Conservation (phyloP, 2,797 vertebrate genomes). For the Eremophila alpestris region DNA sequence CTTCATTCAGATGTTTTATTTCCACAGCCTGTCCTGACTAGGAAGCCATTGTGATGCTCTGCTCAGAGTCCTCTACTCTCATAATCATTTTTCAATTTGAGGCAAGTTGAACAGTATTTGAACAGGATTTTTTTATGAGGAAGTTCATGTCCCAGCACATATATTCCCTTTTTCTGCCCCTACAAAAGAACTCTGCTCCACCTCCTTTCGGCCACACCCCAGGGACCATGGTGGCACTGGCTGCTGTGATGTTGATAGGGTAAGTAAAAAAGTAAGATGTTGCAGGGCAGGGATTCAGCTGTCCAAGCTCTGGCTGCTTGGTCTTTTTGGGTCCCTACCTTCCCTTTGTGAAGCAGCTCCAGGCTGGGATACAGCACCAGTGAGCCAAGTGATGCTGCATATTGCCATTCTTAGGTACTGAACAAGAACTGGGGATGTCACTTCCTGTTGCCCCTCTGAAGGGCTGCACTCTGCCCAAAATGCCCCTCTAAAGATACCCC, state of each 20-base stretch:
- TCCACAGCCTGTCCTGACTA: neutral
- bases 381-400: fast-evolving
- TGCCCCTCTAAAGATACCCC: neutral
- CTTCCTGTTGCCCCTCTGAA: neutral
- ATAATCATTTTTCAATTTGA: neutral
- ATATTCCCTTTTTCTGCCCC: neutral
- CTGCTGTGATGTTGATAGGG: neutral
- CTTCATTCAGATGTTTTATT: neutral
- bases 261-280: neutral
- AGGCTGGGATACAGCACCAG: neutral
- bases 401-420: neutral
- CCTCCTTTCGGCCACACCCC: neutral
- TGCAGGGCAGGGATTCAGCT: neutral
- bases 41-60: neutral
- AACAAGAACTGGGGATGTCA: neutral
- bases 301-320: neutral
- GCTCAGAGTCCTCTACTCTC: neutral
- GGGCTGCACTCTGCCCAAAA: neutral
- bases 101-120: neutral
- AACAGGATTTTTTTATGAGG: neutral
- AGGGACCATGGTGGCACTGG: neutral
- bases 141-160: neutral
- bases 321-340: neutral
- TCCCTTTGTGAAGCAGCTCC: fast-evolving
- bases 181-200: neutral